Evolutionary conservation across 2,113 vertebrate species (phyloP), one percentile per base, ranked within the genome.

Genomic region (Morone chrysops): DNA sequence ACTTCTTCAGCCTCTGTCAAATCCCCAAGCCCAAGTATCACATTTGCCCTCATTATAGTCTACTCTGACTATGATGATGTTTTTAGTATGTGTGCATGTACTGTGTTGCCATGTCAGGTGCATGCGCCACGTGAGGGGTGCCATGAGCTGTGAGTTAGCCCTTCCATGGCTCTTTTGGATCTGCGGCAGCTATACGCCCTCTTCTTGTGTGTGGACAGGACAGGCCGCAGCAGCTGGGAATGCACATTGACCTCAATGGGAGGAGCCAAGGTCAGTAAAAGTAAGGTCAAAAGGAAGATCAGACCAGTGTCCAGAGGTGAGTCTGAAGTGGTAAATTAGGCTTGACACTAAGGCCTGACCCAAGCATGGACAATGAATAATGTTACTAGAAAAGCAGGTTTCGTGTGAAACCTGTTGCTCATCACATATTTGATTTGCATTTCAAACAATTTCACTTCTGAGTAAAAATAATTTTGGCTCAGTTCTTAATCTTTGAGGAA

Each of bases 211-310:
- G 86, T 25, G 63, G 8, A 89, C 51, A 61, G 85, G 87, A 93
- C 41, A 1, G 67, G 79, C 54, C 6, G 76, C 88, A 90, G 90
- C 94, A 95, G 94, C 94, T 95, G 95, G 87, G 94, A 95, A 95
- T 94, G 93, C 76, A 81, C 79, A 57, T 59, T 87, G 68, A 90
- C 65, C 82, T 80, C 77, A 75, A 51, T 25, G 87, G 82, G 85
- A 82, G 90, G 76, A 84, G 87, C 68, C 74, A 87, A 87, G 84
- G 87, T 90, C 76, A 75, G 74, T 8, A 88, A 61, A 45, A 62
- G 86, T 76, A 66, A 83, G 70, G 61, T 84, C 63, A 82, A 62
- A 81, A 45, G 71, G 76, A 85, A 75, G 70, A 31, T 51, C 59
- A 41, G 84, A 83, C 41, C 65, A 62, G 22, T 5, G 56, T 74